Evolutionary conservation across 2,113 vertebrate species (phyloP), one percentile per base, ranked within the genome.

Genomic region (Leucosticte australis): DNA sequence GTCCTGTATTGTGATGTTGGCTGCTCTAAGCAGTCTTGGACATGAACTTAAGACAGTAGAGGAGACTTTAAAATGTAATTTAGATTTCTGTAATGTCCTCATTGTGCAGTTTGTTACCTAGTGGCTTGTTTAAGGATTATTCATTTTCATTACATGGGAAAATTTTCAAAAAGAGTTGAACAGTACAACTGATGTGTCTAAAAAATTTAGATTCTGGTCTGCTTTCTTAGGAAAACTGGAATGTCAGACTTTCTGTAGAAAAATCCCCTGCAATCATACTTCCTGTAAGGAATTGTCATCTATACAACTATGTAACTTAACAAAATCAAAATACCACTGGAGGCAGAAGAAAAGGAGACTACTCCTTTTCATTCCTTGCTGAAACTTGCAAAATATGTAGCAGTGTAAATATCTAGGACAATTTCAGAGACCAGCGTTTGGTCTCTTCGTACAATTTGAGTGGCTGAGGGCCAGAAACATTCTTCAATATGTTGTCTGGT

Each of bases 371-470:
- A 3, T 50, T 70, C 47, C 56, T 73, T 85, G 13, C 37, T 55
- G 15, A 30, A 82, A 81, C 27, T 67, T 76, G 23, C 1, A 11
- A 64, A 75, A 69, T 53, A 87, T 10, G 7, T 28, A 49, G 26
- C 24, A 35, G 17, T 56, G 11, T 69, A 84, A 89, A 75, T 46
- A 79, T 10, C 10, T 35, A 20, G 21, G 63, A 28, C 35, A 57
- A 35, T 50, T 76, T 85, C 50, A 59, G 42, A 89, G 16, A 49
- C 18, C 35, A 59, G 1, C 0, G 0, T 70, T 77, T 57, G 12
- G 33, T 76, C 9, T 83, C 21, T 52, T 11, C 8, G 15, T 53
- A 39, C 11, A 83, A 19, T 46, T 15, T 68, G 6, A 77, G 37
- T 23, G 42, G 13, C n/a, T 57, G 47, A 81, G 18, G 30, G 41